Evolutionary conservation across 2,888 invertebrate species (phyloP), one percentile per base, ranked within the genome.

Genomic region (Lamproptera curius): DNA sequence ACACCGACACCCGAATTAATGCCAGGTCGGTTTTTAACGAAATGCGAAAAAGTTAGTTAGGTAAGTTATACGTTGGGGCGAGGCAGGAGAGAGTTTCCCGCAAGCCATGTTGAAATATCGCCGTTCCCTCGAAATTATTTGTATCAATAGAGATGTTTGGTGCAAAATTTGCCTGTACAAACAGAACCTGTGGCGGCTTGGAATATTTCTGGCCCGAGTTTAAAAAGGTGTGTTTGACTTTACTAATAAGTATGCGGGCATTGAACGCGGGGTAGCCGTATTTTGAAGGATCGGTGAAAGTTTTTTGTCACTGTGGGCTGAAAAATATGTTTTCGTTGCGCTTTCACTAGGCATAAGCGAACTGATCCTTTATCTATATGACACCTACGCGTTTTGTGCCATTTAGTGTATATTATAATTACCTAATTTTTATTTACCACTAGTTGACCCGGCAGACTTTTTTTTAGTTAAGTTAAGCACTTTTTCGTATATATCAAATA

Each of bases 141-240:
- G 75, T 83, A 86, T 80, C 84, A 83, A 86, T 85, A 80, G 70
- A 85, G 84, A 73, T 79, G 77, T 80, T 80, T 74, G 74, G 59
- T 58, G 56, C 10, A 62, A 64, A 74, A 76, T 74, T 76, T 73
- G 60, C 76, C 65, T 75, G 58, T 70, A 57, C 77, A 85, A 85
- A 85, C 70, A 83, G 56, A 69, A n/a, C n/a, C n/a, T n/a, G n/a
- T n/a, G 60, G 66, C 60, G 67, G 67, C 61, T 63, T 55, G 65
- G 66, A 62, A 74, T 69, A 72, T 76, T 69, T 67, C 53, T 53
- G 62, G 67, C 66, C 58, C 54, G 61, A 78, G 74, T 81, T 82
- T 78, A 67, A 76, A 82, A 83, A 84, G 82, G 79, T 80, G 69
- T 85, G 65, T 87, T 87, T 86, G 79, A 82, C 76, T 85, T 86